Percentiles rank a stretch among this genome's conserved stretches.
These are phyloP conservation scores for Scaptomyza hsui DNA, from an alignment of 1,140 invertebrate genomes.

Conservation along the genomic window DNA sequence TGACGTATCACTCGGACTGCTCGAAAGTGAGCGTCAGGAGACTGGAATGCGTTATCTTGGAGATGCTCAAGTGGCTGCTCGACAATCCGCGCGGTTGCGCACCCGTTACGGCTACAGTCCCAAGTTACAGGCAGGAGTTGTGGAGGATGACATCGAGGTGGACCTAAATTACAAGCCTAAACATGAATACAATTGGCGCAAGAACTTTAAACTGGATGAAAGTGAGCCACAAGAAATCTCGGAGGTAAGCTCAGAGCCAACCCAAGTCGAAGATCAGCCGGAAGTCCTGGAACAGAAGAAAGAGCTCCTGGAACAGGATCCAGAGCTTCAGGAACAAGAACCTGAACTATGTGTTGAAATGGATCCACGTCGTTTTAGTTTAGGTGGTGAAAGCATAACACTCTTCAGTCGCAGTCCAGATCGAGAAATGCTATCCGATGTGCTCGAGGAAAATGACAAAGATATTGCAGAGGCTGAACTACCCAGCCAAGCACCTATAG, in stretches of 20 bases:
- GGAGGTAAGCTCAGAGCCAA: not conserved
- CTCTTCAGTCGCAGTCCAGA: conserved; percentile 76
- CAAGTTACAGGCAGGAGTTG: conserved; percentile 47
- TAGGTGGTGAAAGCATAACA: conserved; percentile 79
- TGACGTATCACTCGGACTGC: conserved; percentile 50
- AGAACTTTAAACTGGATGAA: conserved; percentile 79
- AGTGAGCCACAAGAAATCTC: not conserved
- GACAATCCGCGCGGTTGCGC: conserved; percentile 68
- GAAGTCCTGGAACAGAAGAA: conserved; percentile 1
- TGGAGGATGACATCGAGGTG: conserved; percentile 72
- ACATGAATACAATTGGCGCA: conserved; percentile 80
- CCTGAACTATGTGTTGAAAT: conserved; percentile 22
- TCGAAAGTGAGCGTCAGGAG: conserved; percentile 61
- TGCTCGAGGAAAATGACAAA: conserved; percentile 52
- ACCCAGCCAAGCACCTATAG: not conserved
- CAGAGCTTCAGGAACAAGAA: conserved; percentile 14
- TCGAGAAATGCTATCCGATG: conserved; percentile 56
- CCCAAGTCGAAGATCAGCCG: conserved; percentile 8
- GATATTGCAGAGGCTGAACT: not conserved
- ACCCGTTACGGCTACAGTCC: conserved; percentile 78
- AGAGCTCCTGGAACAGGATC: conserved; percentile 20
- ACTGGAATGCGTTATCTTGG: conserved; percentile 71
- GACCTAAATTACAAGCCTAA: conserved; percentile 78
- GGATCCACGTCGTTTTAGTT: conserved; percentile 64
- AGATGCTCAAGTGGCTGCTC: conserved; percentile 65